A percentile compares a stretch with the other conserved stretches of the same genome.
These are phyloP conservation scores for Hetaerina americana DNA, from an alignment of 1,140 invertebrate species.

Conservation along the genomic window DNA sequence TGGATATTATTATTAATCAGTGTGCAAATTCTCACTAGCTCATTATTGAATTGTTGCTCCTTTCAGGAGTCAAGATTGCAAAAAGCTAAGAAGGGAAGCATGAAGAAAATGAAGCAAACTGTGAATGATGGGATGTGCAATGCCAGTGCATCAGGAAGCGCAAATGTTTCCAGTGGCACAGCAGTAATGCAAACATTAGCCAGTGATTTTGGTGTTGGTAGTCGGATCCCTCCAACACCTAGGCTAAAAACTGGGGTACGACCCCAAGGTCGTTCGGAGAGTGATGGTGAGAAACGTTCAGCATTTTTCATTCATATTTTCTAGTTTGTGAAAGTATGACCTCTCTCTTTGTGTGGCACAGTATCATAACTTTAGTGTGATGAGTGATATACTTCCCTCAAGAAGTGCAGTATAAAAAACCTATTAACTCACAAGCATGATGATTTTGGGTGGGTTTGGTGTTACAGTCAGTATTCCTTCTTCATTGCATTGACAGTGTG, in stretches of 20 bases:
- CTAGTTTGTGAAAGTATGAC: too few species aligned
- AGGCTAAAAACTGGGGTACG: slow-evolving; percentile 45
- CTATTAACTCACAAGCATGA: too few species aligned
- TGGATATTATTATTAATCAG: not conserved
- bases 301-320: too few species aligned
- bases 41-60: not conserved
- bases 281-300: slow-evolving; percentile 44
- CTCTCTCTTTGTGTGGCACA: too few species aligned
- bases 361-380: too few species aligned
- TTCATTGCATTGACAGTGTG: too few species aligned
- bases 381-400: too few species aligned
- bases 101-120: not conserved
- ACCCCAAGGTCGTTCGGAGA: slow-evolving; percentile 48
- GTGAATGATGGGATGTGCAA: not conserved
- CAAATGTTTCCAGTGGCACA: not conserved
- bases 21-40: too few species aligned
- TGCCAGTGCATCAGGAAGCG: not conserved
- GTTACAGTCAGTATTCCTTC: too few species aligned
- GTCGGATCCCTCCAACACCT: not conserved
- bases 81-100: slow-evolving; percentile 12
- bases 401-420: too few species aligned
- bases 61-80: slow-evolving; percentile 15
- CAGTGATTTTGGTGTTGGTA: not conserved
- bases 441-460: too few species aligned
- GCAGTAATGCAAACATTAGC: not conserved